Evolutionary conservation across 2,888 invertebrate genomes (phyloP), one percentile per base, ranked within the genome.

Genomic region (Pandemis corylana): DNA sequence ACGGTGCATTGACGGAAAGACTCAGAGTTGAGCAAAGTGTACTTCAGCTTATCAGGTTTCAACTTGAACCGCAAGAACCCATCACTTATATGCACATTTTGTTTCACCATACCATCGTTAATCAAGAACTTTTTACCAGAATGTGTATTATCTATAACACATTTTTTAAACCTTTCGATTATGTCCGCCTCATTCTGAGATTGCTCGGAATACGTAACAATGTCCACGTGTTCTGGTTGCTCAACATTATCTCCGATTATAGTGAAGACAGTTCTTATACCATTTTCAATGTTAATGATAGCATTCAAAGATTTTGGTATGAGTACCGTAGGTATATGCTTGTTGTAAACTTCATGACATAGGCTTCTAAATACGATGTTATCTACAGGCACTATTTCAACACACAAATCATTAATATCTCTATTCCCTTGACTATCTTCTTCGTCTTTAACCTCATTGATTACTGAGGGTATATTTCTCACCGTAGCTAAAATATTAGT

Each of bases 251-350:
- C 86, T 0, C 90, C 89, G 6, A 94, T 85, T 66, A 91, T 83
- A 56, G 93, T 94, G 41, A 96, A 85, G 53, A 94, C 88, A 6
- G 96, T 89, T 88, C 95, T 96, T 65, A 91, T 90, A 10, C 96
- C 96, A 76, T 94, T 90, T 59, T 94, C 93, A 75, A 96, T 82
- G 78, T 93, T 93, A 64, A 96, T 90, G 77, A 95, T 94, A 15
- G 90, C 83, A 82, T 95, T 95, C 69, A 96, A 86, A 59, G 94
- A 89, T 72, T 94, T 90, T 66, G 95, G 93, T 75, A 96, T 90
- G 72, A 95, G 95, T 41, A 96, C 88, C 77, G 93, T 92, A 5
- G 91, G 91, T 82, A 93, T 93, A 77, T 89, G 86, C 75, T 77
- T 85, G 71, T 92, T 91, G 72, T 93, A 93, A 1, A 91, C 86